phyloP scores from a whole-genome alignment of 2,113 vertebrate genomes.

The Patagioenas fasciata region DNA sequence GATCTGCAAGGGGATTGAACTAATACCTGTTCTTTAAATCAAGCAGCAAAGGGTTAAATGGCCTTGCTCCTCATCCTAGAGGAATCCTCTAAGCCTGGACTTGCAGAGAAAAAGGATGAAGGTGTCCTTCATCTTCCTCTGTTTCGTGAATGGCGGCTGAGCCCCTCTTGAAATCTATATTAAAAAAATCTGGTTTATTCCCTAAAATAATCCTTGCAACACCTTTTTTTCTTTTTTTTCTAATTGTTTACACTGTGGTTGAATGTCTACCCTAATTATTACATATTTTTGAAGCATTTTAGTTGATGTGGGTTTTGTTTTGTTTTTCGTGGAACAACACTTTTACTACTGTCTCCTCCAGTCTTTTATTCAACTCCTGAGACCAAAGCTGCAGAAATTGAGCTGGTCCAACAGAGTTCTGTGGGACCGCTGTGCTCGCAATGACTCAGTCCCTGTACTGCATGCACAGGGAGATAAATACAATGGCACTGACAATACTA shows the following conservation, averaged over 20 bases:
- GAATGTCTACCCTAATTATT: neutral
- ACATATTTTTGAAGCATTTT: neutral
- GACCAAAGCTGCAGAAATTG: neutral
- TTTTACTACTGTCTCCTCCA: neutral
- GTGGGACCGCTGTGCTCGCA: neutral
- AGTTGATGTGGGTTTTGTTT: neutral
- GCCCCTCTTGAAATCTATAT: neutral
- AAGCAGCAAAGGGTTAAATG: neutral
- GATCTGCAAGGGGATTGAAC: neutral
- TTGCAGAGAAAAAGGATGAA: neutral
- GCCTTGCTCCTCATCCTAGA: neutral
- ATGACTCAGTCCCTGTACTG: neutral
- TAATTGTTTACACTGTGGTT: neutral
- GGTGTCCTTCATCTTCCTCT: neutral
- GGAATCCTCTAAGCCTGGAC: rapidly evolving
- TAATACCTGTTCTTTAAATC: neutral
- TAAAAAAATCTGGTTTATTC: neutral
- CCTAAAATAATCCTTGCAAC: neutral
- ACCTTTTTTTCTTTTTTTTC: neutral
- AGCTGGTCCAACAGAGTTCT: neutral
- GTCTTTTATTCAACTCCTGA: neutral
- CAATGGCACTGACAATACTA: neutral
- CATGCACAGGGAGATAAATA: neutral
- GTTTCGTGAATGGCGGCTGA: neutral
- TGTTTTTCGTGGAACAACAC: neutral